These are phyloP conservation scores for Scaptomyza graminum DNA, from an alignment of 1,140 invertebrate genomes.

Conservation along the genomic window DNA sequence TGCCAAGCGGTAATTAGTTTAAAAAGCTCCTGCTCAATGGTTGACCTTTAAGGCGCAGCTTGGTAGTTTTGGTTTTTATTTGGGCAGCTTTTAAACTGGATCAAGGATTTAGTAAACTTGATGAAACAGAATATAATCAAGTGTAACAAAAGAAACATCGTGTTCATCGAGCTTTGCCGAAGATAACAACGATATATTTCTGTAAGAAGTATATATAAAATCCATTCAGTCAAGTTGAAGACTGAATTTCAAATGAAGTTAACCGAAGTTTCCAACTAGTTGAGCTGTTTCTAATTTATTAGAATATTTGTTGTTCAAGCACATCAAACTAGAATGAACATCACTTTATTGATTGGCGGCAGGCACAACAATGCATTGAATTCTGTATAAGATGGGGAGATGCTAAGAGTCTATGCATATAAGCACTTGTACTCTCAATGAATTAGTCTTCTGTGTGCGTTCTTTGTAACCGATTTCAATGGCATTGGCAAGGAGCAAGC, in stretches of 20 bases:
- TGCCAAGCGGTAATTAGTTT: constrained; percentile 71
- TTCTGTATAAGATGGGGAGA: constrained; percentile 1
- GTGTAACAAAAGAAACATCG: too few species aligned
- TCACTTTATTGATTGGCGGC: constrained; percentile 30
- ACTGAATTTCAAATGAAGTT: not conserved
- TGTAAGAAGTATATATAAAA: too few species aligned
- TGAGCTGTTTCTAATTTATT: constrained; percentile 1
- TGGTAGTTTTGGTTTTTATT: not conserved
- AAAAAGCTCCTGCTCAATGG: constrained; percentile 14
- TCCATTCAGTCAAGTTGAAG: constrained; percentile 5
- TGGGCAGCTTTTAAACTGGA: constrained; percentile 1
- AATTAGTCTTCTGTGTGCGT: constrained; percentile 36
- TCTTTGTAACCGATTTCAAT: constrained; percentile 39
- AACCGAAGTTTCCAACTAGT: not conserved
- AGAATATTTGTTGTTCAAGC: not conserved
- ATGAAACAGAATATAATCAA: too few species aligned
- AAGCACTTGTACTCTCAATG: constrained; percentile 21
- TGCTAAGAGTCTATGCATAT: constrained; percentile 7
- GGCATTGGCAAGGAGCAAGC: constrained; percentile 24
- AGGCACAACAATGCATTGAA: constrained; percentile 29
- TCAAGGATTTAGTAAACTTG: constrained; percentile 22
- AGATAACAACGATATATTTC: too few species aligned
- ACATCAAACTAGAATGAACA: constrained; percentile 3
- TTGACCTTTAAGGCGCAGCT: constrained; percentile 28
- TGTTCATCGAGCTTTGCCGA: too few species aligned